phyloP scores from a whole-genome alignment of 2,113 vertebrate genomes.

The Tachycineta bicolor region DNA sequence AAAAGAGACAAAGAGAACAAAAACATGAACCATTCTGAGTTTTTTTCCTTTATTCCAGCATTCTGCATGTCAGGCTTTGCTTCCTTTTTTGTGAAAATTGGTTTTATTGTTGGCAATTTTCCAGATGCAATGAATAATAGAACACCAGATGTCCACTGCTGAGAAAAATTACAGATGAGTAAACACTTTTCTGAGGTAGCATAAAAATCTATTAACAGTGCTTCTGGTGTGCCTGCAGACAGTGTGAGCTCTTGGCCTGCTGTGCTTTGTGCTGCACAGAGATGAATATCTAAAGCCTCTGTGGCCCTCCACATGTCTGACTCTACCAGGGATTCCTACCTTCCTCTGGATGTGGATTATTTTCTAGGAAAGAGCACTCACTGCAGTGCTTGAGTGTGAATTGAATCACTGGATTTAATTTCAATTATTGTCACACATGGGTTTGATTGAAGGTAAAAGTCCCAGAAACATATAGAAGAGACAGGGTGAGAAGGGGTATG shows the following conservation, averaged over 20 bases:
- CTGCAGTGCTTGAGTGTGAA: not conserved
- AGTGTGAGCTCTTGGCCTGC: not conserved
- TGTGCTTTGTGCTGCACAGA: not conserved
- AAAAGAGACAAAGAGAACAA: not conserved
- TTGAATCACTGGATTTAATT: not conserved
- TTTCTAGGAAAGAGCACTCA: not conserved
- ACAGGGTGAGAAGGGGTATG: not conserved
- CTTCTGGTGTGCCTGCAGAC: not conserved
- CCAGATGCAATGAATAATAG: slow-evolving; percentile 48
- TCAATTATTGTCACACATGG: not conserved
- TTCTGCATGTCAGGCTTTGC: not conserved
- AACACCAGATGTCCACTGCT: slow-evolving; percentile 47
- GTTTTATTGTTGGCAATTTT: slow-evolving; percentile 42
- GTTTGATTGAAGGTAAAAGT: not conserved
- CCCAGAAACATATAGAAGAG: not conserved
- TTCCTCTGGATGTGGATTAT: not conserved
- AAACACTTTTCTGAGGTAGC: slow-evolving; percentile 37
- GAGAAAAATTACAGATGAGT: slow-evolving; percentile 43
- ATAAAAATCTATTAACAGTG: not conserved
- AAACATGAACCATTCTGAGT: not conserved
- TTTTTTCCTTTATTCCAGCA: not conserved
- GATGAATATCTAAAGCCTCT: not conserved
- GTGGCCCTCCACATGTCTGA: not conserved
- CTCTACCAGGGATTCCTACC: not conserved
- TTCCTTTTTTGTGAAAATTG: slow-evolving; percentile 11